These are phyloP conservation scores for Mythimna vitellina DNA, from an alignment of 2,888 invertebrate genomes.

Conservation along the genomic window DNA sequence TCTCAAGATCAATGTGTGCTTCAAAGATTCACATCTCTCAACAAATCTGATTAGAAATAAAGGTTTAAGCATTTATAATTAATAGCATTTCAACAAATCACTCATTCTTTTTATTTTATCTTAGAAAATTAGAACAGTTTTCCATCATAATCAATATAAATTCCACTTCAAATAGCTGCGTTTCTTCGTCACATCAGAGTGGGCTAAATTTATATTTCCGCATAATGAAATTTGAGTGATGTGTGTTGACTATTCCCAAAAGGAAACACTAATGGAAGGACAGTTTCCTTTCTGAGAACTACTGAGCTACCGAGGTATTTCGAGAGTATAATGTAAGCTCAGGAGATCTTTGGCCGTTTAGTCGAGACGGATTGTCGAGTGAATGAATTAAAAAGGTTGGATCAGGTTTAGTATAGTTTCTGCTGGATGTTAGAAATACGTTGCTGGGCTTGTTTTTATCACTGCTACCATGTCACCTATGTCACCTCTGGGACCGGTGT, in stretches of 20 bases:
- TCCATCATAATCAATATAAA: conserved; percentile 60
- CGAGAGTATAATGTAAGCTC: conserved; percentile 61
- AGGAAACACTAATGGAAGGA: conserved; percentile 78
- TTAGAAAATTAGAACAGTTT: conserved; percentile 25
- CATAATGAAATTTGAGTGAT: conserved; percentile 75
- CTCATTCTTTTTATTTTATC: conserved; percentile 16
- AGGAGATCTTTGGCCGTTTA: conserved; percentile 31
- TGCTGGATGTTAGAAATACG: background rate
- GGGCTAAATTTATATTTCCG: conserved; percentile 75
- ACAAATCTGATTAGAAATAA: background rate
- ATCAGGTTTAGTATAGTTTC: background rate
- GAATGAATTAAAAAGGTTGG: conserved; percentile 5
- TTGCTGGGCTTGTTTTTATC: background rate
- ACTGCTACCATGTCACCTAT: background rate
- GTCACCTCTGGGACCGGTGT: too few relatives aligned
- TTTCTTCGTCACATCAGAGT: conserved; percentile 56
- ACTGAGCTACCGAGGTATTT: conserved; percentile 69
- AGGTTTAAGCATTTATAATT: background rate
- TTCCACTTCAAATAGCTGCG: conserved; percentile 52
- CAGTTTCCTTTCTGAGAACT: conserved; percentile 76
- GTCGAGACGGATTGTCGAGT: conserved; percentile 4
- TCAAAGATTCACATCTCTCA: background rate
- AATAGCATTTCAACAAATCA: conserved; percentile 37
- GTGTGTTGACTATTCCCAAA: conserved; percentile 72
- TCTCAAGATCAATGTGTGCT: background rate